A percentile compares a stretch with the other conserved stretches of the same genome.
Conservation (phyloP, 1,140 invertebrate genomes). For the Drosophila sulfurigaster region DNA sequence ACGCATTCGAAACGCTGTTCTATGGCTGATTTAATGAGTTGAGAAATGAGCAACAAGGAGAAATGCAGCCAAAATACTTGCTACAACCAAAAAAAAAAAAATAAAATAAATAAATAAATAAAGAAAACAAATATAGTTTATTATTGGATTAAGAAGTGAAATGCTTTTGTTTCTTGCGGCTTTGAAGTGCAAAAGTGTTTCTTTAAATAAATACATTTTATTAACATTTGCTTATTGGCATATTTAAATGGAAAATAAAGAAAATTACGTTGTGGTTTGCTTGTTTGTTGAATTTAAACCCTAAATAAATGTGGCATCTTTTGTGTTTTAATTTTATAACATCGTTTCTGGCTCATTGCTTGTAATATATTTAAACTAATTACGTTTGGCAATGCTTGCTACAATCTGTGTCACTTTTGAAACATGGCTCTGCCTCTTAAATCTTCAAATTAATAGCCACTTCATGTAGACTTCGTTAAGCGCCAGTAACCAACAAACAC, state of each 20-base stretch:
- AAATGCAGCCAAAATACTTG: constrained; percentile 19
- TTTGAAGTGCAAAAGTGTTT: neutral
- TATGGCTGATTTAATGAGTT: constrained; percentile 39
- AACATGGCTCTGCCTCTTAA: constrained; percentile 41
- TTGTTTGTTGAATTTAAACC: neutral
- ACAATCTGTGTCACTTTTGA: constrained; percentile 31
- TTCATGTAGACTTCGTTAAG: constrained; percentile 50
- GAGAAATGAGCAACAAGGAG: constrained; percentile 15
- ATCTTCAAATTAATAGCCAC: constrained; percentile 75
- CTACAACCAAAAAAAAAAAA: neutral
- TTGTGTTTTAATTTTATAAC: no score
- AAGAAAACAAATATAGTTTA: constrained; percentile 27
- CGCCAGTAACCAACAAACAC: constrained; percentile 26
- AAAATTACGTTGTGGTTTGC: neutral
- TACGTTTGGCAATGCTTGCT: constrained; percentile 6
- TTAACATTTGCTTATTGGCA: neutral
- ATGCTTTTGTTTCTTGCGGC: constrained; percentile 2
- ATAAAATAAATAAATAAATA: neutral
- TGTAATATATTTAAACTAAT: constrained; percentile 16
- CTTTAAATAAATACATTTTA: neutral
- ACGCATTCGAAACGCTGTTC: constrained; percentile 13
- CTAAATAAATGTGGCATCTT: neutral
- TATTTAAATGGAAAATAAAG: neutral
- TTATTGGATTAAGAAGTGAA: constrained; percentile 17
- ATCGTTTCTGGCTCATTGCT: neutral